phyloP scores from a whole-genome alignment of 2,797 vertebrate genomes.

The Scolopax bukidnonensis region DNA sequence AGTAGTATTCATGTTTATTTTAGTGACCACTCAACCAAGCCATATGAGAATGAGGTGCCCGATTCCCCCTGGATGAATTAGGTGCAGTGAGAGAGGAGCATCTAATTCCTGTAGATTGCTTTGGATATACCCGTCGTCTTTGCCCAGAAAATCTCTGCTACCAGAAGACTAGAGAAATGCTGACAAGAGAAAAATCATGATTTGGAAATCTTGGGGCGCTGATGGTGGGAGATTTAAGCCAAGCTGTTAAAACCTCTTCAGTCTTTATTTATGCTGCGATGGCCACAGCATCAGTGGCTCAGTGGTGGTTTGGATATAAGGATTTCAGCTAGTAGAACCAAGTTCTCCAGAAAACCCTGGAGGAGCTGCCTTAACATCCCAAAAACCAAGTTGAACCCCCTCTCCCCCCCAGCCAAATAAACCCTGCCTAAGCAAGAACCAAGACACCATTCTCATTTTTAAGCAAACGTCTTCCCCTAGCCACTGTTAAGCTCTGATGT shows the following conservation, averaged over 20 bases:
- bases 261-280: constrained; percentile 2
- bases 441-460: constrained; percentile 4
- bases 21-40: not conserved
- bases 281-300: not conserved
- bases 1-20: not conserved
- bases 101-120: constrained; percentile 33
- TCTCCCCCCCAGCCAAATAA: not conserved
- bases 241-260: constrained; percentile 29
- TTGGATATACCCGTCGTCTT: not conserved
- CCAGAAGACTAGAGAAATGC: not conserved
- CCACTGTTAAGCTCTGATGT: constrained; percentile 14
- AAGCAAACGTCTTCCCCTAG: constrained; percentile 42
- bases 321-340: constrained; percentile 30
- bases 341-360: not conserved
- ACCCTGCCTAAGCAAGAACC: constrained; percentile 10
- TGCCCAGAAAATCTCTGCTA: constrained; percentile 10
- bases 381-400: not conserved
- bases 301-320: not conserved
- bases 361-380: constrained; percentile 61
- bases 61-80: not conserved
- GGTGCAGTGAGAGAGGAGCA: constrained; percentile 56
- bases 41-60: constrained; percentile 41
- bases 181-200: not conserved
- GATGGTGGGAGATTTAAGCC: constrained; percentile 1
- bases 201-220: not conserved